Evolutionary conservation across 1,140 invertebrate genomes (phyloP).

Genomic region (Phenacoccus solenopsis): DNA sequence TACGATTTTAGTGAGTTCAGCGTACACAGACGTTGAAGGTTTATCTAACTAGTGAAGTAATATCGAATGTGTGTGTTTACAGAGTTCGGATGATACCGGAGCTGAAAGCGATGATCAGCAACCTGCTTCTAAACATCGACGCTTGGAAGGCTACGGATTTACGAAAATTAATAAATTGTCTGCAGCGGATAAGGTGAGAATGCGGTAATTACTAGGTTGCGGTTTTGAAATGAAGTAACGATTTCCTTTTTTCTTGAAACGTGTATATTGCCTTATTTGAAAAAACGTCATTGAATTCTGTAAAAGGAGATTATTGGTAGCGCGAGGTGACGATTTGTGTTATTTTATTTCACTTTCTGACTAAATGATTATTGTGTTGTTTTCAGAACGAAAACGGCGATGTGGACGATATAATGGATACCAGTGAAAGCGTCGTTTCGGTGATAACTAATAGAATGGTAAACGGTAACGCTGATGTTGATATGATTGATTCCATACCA

Average conservation of each 20-base stretch:
- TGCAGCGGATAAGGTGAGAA: background rate
- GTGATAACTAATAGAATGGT: background rate
- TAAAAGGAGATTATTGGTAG: background rate
- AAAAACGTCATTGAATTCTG: background rate
- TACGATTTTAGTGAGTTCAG: too few relatives aligned
- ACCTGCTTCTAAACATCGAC: slow-evolving; percentile 5
- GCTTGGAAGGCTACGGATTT: background rate
- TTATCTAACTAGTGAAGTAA: too few relatives aligned
- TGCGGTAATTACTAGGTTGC: background rate
- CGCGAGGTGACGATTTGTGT: background rate
- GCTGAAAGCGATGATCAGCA: slow-evolving; percentile 6
- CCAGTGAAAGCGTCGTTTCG: background rate
- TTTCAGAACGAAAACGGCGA: background rate
- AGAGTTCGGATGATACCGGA: background rate
- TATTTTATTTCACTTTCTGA: too few relatives aligned
- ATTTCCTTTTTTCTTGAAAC: background rate
- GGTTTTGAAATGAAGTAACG: background rate
- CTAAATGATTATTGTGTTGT: background rate
- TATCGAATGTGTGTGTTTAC: too few relatives aligned
- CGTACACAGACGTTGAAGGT: too few relatives aligned
- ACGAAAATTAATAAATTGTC: background rate
- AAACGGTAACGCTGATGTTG: background rate
- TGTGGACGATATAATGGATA: slow-evolving; percentile 5
- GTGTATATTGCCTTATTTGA: background rate
- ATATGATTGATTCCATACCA: background rate